Conservation (phyloP, 2,113 vertebrate species). For the Mustelus asterias region DNA sequence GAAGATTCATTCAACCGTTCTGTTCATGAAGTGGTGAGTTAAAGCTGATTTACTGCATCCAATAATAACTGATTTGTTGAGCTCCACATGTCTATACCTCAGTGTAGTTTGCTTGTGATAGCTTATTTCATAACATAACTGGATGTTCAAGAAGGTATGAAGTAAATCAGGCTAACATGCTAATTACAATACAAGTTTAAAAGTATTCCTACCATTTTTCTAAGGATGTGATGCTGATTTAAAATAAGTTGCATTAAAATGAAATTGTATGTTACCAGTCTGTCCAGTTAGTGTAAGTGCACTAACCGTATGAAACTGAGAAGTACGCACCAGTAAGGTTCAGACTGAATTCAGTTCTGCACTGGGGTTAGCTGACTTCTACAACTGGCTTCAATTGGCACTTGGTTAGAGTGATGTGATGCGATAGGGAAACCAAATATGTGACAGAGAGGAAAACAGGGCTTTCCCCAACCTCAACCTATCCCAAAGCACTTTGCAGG, state of each 20-base stretch:
- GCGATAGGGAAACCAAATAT: neutral
- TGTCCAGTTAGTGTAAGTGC: neutral
- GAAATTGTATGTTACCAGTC: neutral
- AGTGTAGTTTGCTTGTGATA: neutral
- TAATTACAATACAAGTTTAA: neutral
- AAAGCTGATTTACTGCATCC: neutral
- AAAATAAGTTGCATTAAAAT: neutral
- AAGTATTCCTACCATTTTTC: neutral
- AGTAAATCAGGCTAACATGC: neutral
- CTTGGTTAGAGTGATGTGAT: neutral
- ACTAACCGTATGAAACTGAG: neutral
- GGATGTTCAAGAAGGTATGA: neutral
- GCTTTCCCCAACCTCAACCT: neutral
- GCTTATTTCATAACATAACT: neutral
- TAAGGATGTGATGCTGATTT: neutral
- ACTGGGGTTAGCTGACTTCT: neutral
- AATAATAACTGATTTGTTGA: neutral
- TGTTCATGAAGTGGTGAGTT: slow-evolving; percentile 92
- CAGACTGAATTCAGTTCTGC: neutral
- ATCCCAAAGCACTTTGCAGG: neutral
- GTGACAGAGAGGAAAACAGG: neutral
- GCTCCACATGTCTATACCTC: neutral
- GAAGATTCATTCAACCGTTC: slow-evolving; percentile 94
- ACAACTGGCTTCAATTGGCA: neutral
- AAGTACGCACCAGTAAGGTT: neutral